Evolutionary conservation across 2,113 vertebrate species (phyloP).

Genomic region (Syngnathoides biaculeatus): DNA sequence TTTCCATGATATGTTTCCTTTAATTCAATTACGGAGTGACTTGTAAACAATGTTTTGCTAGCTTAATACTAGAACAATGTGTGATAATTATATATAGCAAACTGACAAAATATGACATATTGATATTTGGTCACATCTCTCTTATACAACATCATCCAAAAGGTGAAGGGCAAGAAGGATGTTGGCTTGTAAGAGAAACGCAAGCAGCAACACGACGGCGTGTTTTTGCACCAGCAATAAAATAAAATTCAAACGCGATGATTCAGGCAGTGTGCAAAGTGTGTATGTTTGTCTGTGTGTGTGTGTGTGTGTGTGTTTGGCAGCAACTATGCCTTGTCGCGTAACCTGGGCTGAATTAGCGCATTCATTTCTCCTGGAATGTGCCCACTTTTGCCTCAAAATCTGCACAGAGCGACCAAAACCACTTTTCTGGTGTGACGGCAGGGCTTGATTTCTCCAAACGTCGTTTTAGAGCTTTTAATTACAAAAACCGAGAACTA

Average conservation of each 20-base stretch:
- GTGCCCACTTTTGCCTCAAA: not conserved
- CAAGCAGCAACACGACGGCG: not conserved
- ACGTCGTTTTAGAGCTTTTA: not conserved
- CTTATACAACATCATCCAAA: not conserved
- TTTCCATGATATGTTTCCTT: no score
- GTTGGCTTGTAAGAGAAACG: not conserved
- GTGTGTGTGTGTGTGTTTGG: not conserved
- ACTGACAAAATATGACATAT: no score
- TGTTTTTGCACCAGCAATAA: conserved; percentile 17
- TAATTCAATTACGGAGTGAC: no score
- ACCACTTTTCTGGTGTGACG: not conserved
- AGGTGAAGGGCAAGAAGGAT: not conserved
- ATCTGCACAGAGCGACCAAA: not conserved
- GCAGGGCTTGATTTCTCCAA: not conserved
- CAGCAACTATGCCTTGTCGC: conserved; percentile 28
- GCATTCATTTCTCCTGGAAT: conserved; percentile 40
- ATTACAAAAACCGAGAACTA: not conserved
- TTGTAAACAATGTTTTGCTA: no score
- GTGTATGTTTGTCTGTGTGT: conserved; percentile 1
- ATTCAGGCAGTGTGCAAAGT: conserved; percentile 5
- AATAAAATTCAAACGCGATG: conserved; percentile 35
- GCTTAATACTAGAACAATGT: no score
- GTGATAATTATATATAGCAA: no score
- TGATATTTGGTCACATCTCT: no score
- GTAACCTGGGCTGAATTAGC: conserved; percentile 44